Evolutionary conservation across 2,113 vertebrate species (phyloP), one percentile per base, ranked within the genome.

Genomic region (Podarcis muralis): DNA sequence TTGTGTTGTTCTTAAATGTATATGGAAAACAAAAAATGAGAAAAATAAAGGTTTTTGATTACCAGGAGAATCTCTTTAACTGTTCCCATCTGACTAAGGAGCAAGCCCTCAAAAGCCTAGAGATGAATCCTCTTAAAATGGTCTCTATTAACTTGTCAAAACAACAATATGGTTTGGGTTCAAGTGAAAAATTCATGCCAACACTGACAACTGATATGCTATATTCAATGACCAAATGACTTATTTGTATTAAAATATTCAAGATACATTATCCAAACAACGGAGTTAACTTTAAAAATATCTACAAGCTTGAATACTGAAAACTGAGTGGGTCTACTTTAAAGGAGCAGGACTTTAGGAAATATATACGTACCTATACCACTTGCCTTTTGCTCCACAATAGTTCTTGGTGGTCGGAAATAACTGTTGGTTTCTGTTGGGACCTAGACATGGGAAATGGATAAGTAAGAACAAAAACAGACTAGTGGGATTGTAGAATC

Each of bases 391-490:
- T 98, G 98, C 81, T 98, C 98, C 84, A 97, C 90, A 87, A 98
- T 97, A 81, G 96, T 96, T 95, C 98, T 97, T 1, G 97, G 95
- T 89, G 97, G 97, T 93, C 98, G 90, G 68, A 97, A 89, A 68
- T 97, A 97, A 95, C 96, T 97, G 95, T 95, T 96, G 95, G 95
- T 98, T 95, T 98, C 98, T 87, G 98, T 97, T 65, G 98, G 93
- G 87, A 98, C 98, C 98, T 98, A 91, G 30, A 94, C 65, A 88
- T 93, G 85, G 92, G 96, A 95, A 96, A 89, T 83, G 95, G 90
- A 94, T 94, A 94, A 95, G 94, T 97, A 95, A 96, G 95, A 91
- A 85, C n/a, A 66, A 84, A 84, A 93, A 94, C 74, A 94, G 88
- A 86, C 92, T 74, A 89, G 87, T 83, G 15, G 91, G 88, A 84